phyloP scores from a whole-genome alignment of 2,888 invertebrate genomes.

The Hirtodrosophila trivittata region DNA sequence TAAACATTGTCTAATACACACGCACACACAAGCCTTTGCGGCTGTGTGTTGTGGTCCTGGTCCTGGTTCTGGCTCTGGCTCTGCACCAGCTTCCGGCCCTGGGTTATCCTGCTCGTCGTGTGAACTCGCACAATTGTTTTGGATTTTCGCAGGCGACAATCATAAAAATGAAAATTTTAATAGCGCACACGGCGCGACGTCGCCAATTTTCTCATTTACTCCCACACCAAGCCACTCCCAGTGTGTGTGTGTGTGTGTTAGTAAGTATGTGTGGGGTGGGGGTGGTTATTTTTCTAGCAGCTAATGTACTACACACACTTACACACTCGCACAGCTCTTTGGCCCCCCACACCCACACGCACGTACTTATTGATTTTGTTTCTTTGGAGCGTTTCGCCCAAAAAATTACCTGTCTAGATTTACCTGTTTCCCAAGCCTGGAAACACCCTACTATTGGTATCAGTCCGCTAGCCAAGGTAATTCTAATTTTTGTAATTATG shows the following conservation, averaged over 20 bases:
- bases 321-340: conserved; percentile 2
- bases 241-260: conserved; percentile 8
- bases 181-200: conserved; percentile 44
- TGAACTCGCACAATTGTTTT: conserved; percentile 65
- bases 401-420: conserved; percentile 24
- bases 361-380: conserved; percentile 64
- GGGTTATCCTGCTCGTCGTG: conserved; percentile 22
- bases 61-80: background rate
- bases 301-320: background rate
- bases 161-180: conserved; percentile 76
- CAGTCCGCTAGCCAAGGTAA: background rate
- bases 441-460: conserved; percentile 1
- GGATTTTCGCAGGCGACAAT: conserved; percentile 70
- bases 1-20: conserved; percentile 51
- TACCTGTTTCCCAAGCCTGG: conserved; percentile 30
- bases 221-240: background rate
- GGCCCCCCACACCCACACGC: conserved; percentile 17
- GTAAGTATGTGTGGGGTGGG: no score
- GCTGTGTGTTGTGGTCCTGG: conserved; percentile 15
- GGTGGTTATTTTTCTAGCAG: conserved; percentile 35
- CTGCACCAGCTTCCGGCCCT: conserved; percentile 9
- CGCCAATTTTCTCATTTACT: conserved; percentile 6
- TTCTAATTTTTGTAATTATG: background rate
- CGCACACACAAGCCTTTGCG: conserved; percentile 20
- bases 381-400: conserved; percentile 34